Evolutionary conservation across 2,113 vertebrate species (phyloP).

Genomic region (Takifugu bimaculatus): DNA sequence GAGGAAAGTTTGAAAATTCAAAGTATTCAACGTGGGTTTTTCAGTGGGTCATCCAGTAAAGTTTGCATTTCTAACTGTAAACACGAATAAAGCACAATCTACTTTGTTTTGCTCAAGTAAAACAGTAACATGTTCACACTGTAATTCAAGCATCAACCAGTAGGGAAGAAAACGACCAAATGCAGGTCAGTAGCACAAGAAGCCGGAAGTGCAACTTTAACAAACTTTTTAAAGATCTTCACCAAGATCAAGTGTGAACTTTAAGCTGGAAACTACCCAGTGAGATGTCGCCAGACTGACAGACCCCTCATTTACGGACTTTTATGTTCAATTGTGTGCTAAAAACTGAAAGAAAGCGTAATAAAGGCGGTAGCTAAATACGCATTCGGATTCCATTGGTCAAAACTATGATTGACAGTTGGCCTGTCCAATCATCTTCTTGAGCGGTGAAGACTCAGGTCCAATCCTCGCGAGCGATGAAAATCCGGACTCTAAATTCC

Average conservation of each 20-base stretch:
- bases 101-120: neutral
- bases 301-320: no score
- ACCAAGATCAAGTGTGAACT: neutral
- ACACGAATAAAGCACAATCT: neutral
- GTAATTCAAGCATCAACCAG: constrained; percentile 32
- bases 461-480: constrained; percentile 46
- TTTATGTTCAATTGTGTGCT: no score
- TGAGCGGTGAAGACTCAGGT: constrained; percentile 7
- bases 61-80: neutral
- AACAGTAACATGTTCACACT: constrained; percentile 30
- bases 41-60: no score
- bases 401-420: constrained; percentile 3
- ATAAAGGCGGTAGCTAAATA: neutral
- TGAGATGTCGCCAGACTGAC: no score
- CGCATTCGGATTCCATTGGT: constrained; percentile 33
- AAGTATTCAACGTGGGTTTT: no score
- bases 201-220: constrained; percentile 4
- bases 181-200: constrained; percentile 54
- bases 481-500: constrained; percentile 57
- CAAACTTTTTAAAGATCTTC: neutral
- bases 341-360: neutral
- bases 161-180: constrained; percentile 21
- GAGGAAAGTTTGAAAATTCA: no score
- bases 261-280: no score
- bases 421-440: constrained; percentile 31